Base-by-base conservation (phyloP, 35 echinoderm and acorn worm genomes). In the Eucidaris tribuloides region DNA sequence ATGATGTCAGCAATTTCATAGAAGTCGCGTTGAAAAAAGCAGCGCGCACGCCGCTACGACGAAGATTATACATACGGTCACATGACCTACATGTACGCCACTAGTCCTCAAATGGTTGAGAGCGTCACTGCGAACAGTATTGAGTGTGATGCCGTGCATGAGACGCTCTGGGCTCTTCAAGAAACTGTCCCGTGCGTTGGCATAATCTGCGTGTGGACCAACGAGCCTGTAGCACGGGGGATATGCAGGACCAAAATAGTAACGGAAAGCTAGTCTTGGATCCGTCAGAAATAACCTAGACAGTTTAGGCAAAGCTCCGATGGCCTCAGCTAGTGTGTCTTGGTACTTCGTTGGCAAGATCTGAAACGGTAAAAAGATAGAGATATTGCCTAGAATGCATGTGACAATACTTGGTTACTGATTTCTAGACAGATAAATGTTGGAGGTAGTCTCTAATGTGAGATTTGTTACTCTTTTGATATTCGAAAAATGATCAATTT, bases 301-400 rank as follows among this genome's bases (percentile, higher is more conserved):
- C 38, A 79, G 18, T 40, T 25, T 80, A 3, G 85, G 85, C 31
- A 80, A 33, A 45, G 58, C 72, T n/a, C 77, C 77, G 56, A 88
- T 49, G 39, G 56, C 77, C 17, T 30, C 0, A 14, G 85, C 85
- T 27, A 88, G 32, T 5, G 29, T 48, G n/a, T 88, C 85, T 20
- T 80, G n/a, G 42, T 88, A 87, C 34, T 41, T 18, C 14, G 59
- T 59, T 19, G 56, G 28, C 25, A 40, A 15, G 17, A 81, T 46
- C 85, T 88, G 15, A 40, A 38, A n/a, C 24, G 44, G 35, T 15
- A 43, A 44, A 74, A 74, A 36, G 33, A n/a, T 40, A 32, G 44
- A 20, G 28, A 11, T n/a, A n/a, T n/a, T n/a, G n/a, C n/a, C n/a
- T n/a, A n/a, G n/a, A n/a, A n/a, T n/a, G n/a, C n/a, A n/a, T n/a